phyloP scores from a whole-genome alignment of 2,113 vertebrate species.

The Excalfactoria chinensis region DNA sequence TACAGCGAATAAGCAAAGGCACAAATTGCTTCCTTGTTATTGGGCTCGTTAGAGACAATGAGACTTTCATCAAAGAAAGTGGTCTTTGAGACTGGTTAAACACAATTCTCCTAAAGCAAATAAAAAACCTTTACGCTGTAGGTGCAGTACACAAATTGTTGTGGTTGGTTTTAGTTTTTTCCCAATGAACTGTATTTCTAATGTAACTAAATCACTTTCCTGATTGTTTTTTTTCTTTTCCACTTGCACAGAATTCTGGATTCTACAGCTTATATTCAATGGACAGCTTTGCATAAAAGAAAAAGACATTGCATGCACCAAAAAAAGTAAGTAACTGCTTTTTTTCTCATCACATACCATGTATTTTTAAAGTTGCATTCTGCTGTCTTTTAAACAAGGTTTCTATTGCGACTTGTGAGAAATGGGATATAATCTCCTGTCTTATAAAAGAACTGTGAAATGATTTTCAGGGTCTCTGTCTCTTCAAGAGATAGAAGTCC shows the following conservation, averaged over 20 bases:
- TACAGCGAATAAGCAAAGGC: neutral
- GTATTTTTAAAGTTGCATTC: neutral
- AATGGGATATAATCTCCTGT: neutral
- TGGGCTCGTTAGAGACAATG: rapidly evolving
- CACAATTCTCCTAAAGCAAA: neutral
- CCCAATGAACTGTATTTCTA: neutral
- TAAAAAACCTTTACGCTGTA: rapidly evolving
- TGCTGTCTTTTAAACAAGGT: neutral
- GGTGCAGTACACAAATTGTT: neutral
- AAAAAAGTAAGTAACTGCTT: neutral
- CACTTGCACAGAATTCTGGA: neutral
- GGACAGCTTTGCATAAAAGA: neutral
- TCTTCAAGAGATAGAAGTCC: neutral
- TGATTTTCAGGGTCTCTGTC: neutral
- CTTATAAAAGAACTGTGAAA: neutral
- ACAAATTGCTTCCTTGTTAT: neutral
- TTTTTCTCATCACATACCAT: neutral
- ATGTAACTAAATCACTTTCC: neutral
- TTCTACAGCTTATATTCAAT: neutral
- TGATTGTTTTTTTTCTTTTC: neutral
- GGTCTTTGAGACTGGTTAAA: neutral
- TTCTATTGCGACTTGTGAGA: neutral
- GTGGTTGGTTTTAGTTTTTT: neutral
- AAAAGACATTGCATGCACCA: neutral
- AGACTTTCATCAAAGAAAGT: neutral